phyloP scores from a whole-genome alignment of 1,140 invertebrate genomes.

The Archegozetes longisetosus region DNA sequence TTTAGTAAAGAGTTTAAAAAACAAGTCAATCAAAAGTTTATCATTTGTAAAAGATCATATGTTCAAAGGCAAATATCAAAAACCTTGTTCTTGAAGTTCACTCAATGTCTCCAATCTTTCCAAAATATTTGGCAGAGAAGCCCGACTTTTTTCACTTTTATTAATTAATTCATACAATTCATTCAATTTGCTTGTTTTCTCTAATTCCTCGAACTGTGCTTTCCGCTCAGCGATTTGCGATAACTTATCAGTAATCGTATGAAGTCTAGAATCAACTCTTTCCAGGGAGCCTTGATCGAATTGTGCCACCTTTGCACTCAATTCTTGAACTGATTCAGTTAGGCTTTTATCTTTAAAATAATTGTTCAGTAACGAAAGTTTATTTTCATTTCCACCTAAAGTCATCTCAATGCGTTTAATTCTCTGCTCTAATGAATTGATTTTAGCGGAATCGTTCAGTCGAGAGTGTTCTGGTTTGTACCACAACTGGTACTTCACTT shows the following conservation, averaged over 20 bases:
- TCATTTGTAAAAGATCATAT: background rate
- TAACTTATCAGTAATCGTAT: slow-evolving; percentile 52
- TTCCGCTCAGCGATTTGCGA: slow-evolving; percentile 50
- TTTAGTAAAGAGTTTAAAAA: background rate
- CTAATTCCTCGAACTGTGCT: slow-evolving; percentile 47
- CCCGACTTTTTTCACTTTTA: slow-evolving; percentile 57
- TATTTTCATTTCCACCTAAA: slow-evolving; percentile 41
- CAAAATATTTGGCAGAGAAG: slow-evolving; percentile 58
- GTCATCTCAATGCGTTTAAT: slow-evolving; percentile 55
- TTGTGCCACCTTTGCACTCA: slow-evolving; percentile 57
- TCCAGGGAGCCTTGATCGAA: slow-evolving; percentile 63
- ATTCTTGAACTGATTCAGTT: slow-evolving; percentile 42
- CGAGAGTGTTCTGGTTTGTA: slow-evolving; percentile 43
- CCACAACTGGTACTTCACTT: slow-evolving; percentile 40
- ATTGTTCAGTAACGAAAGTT: slow-evolving; percentile 28
- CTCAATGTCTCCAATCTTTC: slow-evolving; percentile 65
- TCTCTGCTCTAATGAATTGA: slow-evolving; percentile 51
- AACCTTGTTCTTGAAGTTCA: slow-evolving; percentile 72
- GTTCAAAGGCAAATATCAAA: background rate
- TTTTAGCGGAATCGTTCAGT: slow-evolving; percentile 47
- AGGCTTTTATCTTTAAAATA: slow-evolving; percentile 22
- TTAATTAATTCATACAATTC: slow-evolving; percentile 73
- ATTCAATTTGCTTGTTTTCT: slow-evolving; percentile 57
- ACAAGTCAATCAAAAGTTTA: background rate
- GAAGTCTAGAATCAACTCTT: slow-evolving; percentile 56